phyloP scores from a whole-genome alignment of 2,113 vertebrate species.

The Benitochromis conjunctus region DNA sequence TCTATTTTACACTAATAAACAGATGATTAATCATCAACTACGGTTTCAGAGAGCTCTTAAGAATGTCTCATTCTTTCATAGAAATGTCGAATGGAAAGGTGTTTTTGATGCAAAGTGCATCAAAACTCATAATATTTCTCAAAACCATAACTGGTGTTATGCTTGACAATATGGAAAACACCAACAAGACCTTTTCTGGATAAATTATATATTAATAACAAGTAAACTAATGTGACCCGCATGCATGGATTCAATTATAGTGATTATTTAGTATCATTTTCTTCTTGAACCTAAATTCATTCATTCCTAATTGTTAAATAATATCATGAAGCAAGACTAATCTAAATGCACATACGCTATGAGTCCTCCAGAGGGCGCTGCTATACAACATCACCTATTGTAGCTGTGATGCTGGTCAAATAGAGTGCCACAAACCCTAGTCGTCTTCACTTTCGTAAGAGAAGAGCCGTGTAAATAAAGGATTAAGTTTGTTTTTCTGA shows the following conservation, averaged over 20 bases:
- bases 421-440: not conserved
- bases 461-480: not conserved
- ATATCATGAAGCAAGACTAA: not conserved
- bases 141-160: not conserved
- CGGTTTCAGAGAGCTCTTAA: not conserved
- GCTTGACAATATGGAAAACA: not conserved
- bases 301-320: not conserved
- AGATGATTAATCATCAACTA: not conserved
- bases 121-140: not conserved
- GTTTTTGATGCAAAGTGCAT: not conserved
- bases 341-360: not conserved
- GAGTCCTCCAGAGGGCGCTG: conserved; percentile 32
- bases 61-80: not conserved
- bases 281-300: not conserved
- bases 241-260: not conserved
- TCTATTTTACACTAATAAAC: not conserved
- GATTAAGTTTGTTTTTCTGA: not conserved
- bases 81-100: not conserved
- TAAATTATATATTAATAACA: not conserved
- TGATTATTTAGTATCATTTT: not conserved
- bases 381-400: not conserved
- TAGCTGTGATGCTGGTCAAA: not conserved
- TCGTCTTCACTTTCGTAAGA: not conserved
- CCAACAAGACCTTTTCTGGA: not conserved
- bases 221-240: not conserved